Percentiles rank a stretch among this genome's conserved stretches.
Conservation (phyloP, 2,888 invertebrate genomes). For the Drosophila colorata region DNA sequence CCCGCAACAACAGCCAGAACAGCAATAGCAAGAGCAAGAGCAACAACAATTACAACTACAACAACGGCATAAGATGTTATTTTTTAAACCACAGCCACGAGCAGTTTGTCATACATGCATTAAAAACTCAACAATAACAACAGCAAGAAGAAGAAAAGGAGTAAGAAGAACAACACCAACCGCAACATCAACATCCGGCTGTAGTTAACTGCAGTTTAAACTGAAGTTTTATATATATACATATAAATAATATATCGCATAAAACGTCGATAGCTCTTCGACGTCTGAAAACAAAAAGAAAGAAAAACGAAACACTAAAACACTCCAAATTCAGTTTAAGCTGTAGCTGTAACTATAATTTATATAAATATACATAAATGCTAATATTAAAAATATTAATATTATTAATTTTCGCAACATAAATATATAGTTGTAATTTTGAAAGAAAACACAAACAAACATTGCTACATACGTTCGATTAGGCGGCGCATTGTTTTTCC, state of each 20-base stretch:
- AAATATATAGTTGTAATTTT: slow-evolving; percentile 78
- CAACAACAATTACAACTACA: slow-evolving; percentile 50
- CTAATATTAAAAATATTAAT: slow-evolving; percentile 80
- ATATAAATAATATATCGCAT: slow-evolving; percentile 65
- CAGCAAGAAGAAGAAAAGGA: slow-evolving; percentile 16
- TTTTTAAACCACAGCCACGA: slow-evolving; percentile 73
- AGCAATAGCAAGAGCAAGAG: slow-evolving; percentile 54
- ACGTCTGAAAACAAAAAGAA: slow-evolving; percentile 42
- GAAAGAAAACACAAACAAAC: slow-evolving; percentile 40
- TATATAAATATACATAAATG: slow-evolving; percentile 80
- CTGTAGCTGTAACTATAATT: slow-evolving; percentile 79
- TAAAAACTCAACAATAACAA: slow-evolving; percentile 51
- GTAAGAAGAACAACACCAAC: slow-evolving; percentile 43
- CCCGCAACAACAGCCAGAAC: slow-evolving; percentile 60
- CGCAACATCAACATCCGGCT: slow-evolving; percentile 73
- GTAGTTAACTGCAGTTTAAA: slow-evolving; percentile 79
- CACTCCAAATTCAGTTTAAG: slow-evolving; percentile 80
- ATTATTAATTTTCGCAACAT: slow-evolving; percentile 78
- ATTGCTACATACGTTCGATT: slow-evolving; percentile 49
- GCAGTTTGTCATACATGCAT: slow-evolving; percentile 75
- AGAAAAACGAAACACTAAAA: slow-evolving; percentile 59
- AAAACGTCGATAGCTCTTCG: slow-evolving; percentile 38
- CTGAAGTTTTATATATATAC: slow-evolving; percentile 75
- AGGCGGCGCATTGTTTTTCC: slow-evolving; percentile 49
- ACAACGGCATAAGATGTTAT: slow-evolving; percentile 68